Base-by-base conservation (phyloP, 2,113 vertebrate genomes). In the Alectura lathami region DNA sequence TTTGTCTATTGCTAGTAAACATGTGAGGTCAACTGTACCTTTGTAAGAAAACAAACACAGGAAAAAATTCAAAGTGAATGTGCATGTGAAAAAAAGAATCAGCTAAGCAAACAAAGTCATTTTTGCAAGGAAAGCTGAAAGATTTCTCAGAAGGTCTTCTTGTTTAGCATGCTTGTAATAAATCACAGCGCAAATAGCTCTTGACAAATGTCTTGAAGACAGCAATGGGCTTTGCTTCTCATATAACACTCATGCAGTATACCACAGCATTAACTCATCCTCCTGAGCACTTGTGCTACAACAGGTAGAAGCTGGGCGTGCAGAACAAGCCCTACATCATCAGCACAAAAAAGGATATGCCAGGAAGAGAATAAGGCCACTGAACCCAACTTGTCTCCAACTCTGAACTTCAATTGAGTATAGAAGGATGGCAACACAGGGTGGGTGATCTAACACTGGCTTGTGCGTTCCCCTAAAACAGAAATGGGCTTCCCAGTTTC, bases 281-380 rank as follows among this genome's bases (percentile, higher is more conserved):
- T 45, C 36, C 53, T 38, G 38, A 76, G 57, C 23, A 2, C 21
- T 73, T 27, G 27, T 9, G 9, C 0, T 0, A 54, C 40, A 85
- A 13, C 1, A 53, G 38, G 30, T 14, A 67, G 42, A 67, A 50
- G 29, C 3, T 8, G 23, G 23, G 59, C 32, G 17, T 5, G 43
- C 72, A 69, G 45, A 64, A 36, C 23, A 73, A 80, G 27, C 43
- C 29, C 32, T 34, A 2, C 42, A 66, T 13, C 56, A 69, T 6
- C 57, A 76, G 48, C 40, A 51, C 0, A 1, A 57, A 53, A 51
- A 26, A 81, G 21, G 51, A 7, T 4, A 9, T 9, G 36, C 24
- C 75, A 69, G 50, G 5, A 57, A n/a, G 16, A 51, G 36, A 56
- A 24, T 3, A 69, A 45, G 0, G 2, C 21, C 0, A 0, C 43